A percentile compares a stretch with the other conserved stretches of the same genome.
Evolutionary conservation across 2,888 invertebrate species (phyloP).

Genomic region (Meganola albula): DNA sequence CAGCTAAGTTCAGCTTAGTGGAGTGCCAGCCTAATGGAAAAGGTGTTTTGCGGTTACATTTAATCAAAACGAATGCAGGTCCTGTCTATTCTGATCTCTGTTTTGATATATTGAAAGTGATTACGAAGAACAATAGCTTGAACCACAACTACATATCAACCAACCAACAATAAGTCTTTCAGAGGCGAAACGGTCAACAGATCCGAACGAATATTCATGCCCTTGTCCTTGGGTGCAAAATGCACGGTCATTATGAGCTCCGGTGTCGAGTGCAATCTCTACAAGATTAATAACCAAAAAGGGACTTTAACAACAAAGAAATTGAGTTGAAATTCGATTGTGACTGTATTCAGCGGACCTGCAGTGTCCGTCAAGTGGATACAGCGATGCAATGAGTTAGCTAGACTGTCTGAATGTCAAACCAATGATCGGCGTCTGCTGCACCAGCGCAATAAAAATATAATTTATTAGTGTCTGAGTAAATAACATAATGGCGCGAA

Average conservation of each 20-base stretch:
- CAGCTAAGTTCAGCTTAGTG: no score
- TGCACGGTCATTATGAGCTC: constrained; percentile 61
- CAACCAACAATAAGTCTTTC: constrained; percentile 43
- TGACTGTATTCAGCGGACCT: constrained; percentile 17
- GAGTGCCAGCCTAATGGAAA: constrained; percentile 7
- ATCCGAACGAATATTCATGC: constrained; percentile 56
- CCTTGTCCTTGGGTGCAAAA: constrained; percentile 69
- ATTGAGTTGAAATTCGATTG: constrained; percentile 34
- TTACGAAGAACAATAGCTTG: constrained; percentile 44
- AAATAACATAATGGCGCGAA: constrained; percentile 63
- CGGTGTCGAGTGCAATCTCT: constrained; percentile 51
- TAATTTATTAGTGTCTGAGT: constrained; percentile 71
- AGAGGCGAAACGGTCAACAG: constrained; percentile 49
- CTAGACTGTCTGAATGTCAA: constrained; percentile 76
- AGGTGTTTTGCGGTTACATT: constrained; percentile 46
- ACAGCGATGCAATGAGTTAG: constrained; percentile 64
- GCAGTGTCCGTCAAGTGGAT: constrained; percentile 42
- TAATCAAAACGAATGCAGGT: constrained; percentile 41
- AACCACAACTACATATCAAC: constrained; percentile 42
- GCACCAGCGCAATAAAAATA: constrained; percentile 70
- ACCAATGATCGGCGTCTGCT: constrained; percentile 72
- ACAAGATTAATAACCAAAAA: constrained; percentile 25
- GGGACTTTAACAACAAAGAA: constrained; percentile 18
- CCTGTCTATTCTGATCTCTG: constrained; percentile 30
- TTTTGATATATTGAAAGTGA: constrained; percentile 36